A percentile compares a stretch with the other conserved stretches of the same genome.
Evolutionary conservation across 2,797 vertebrate genomes (phyloP).

Genomic region (Thamnophis elegans): DNA sequence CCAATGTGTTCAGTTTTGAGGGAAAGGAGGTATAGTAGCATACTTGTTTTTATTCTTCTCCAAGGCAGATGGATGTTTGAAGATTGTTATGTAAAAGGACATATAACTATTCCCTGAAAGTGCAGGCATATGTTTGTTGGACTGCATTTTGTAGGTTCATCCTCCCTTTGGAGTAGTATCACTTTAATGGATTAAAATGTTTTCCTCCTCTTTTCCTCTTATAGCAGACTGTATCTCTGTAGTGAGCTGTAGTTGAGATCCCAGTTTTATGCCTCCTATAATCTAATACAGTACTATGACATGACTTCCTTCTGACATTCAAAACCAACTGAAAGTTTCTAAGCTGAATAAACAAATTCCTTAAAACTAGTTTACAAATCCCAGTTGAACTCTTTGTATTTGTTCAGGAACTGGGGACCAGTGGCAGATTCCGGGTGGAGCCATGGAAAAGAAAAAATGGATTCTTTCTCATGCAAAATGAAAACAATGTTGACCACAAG

Average conservation of each 20-base stretch:
- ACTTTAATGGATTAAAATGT: neutral
- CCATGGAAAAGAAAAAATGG: slow-evolving; percentile 60
- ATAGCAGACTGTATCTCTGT: slow-evolving; percentile 39
- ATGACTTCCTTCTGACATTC: slow-evolving; percentile 67
- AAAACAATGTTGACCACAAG: slow-evolving; percentile 63
- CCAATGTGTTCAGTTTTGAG: neutral
- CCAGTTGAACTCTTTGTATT: slow-evolving; percentile 66
- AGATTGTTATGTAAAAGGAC: neutral
- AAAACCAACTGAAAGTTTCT: slow-evolving; percentile 65
- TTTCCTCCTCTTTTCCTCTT: neutral
- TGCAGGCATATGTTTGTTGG: neutral
- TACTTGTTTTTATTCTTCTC: neutral
- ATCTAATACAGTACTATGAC: slow-evolving; percentile 60
- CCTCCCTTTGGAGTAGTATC: neutral
- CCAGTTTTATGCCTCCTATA: slow-evolving; percentile 52
- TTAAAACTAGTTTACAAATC: slow-evolving; percentile 71
- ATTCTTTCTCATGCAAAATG: slow-evolving; percentile 62
- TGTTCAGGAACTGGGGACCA: slow-evolving; percentile 61
- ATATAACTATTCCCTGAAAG: neutral
- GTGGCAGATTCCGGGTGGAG: slow-evolving; percentile 63
- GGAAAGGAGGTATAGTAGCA: neutral
- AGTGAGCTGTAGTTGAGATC: slow-evolving; percentile 5
- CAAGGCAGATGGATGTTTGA: neutral
- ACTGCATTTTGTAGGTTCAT: neutral
- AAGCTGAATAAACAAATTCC: slow-evolving; percentile 74